Percentiles rank a stretch among this genome's conserved stretches.
Conservation (phyloP, 1,140 invertebrate species). For the Apis dorsata region DNA sequence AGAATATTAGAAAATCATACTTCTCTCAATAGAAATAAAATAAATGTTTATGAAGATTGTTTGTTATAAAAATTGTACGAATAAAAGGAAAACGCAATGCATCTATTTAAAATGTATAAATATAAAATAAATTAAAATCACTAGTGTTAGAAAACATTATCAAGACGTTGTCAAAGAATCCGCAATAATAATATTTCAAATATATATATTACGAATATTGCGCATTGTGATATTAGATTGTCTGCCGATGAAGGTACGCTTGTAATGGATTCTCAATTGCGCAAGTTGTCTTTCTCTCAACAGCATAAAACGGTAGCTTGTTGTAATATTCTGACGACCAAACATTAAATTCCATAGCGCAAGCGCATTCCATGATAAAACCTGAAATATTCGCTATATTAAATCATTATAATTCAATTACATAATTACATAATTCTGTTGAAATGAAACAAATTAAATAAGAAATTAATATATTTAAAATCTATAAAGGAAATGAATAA, state of each 20-base stretch:
- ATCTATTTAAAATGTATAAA: slow-evolving; percentile 46
- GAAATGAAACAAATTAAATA: not conserved
- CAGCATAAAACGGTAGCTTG: slow-evolving; percentile 72
- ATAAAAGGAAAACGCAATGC: not conserved
- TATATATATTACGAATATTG: not conserved
- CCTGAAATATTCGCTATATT: slow-evolving; percentile 40
- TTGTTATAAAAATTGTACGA: slow-evolving; percentile 5
- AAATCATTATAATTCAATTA: not conserved
- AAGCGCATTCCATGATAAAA: slow-evolving; percentile 74
- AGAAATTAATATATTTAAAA: no score
- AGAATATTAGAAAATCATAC: not conserved
- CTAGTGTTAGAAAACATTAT: slow-evolving; percentile 1
- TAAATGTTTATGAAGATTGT: not conserved
- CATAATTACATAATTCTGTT: not conserved
- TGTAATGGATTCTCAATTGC: slow-evolving; percentile 71
- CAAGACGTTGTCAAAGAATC: not conserved
- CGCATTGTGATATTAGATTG: not conserved
- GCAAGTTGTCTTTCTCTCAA: slow-evolving; percentile 67
- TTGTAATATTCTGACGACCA: slow-evolving; percentile 67
- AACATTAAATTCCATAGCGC: slow-evolving; percentile 68
- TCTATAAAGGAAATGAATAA: not conserved
- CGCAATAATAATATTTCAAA: not conserved
- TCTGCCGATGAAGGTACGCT: slow-evolving; percentile 59
- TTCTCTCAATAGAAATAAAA: not conserved
- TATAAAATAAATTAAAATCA: slow-evolving; percentile 54